Percentiles rank a stretch among this genome's conserved stretches.
Evolutionary conservation across 2,113 vertebrate species (phyloP).

Genomic region (Ctenomys sociabilis): DNA sequence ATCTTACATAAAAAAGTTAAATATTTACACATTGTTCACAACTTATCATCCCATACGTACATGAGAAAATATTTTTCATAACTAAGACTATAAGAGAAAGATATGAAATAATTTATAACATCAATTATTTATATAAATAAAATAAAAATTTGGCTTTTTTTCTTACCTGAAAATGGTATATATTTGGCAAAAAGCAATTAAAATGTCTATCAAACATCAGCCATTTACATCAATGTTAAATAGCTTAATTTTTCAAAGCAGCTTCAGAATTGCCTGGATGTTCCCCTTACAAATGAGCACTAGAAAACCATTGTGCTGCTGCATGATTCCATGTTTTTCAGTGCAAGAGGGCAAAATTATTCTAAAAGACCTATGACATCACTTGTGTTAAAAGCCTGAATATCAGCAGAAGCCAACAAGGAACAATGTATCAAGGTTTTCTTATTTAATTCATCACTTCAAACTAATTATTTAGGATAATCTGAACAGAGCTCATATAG

Average conservation of each 20-base stretch:
- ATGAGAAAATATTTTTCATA: neutral
- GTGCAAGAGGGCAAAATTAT: neutral
- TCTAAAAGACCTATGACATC: neutral
- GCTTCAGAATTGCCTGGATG: neutral
- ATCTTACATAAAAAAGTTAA: neutral
- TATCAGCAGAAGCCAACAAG: neutral
- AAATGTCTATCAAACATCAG: slow-evolving; percentile 9
- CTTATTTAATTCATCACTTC: neutral
- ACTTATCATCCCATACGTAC: neutral
- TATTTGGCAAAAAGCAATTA: slow-evolving; percentile 33
- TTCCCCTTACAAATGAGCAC: slow-evolving; percentile 36
- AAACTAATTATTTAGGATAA: slow-evolving; percentile 61
- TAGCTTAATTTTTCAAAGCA: slow-evolving; percentile 38
- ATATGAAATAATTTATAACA: neutral
- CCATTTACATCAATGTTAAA: neutral
- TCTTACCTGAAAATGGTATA: slow-evolving; percentile 23
- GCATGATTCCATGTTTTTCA: neutral
- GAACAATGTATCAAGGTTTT: neutral
- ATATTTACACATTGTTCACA: neutral
- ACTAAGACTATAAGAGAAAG: neutral
- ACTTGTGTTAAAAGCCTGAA: neutral
- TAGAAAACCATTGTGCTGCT: neutral
- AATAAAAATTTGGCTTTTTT: neutral
- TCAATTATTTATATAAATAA: slow-evolving; percentile 36
- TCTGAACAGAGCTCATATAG: neutral